phyloP scores from a whole-genome alignment of 92 coral and sea anemone genomes.

The Plumapathes pennacea region DNA sequence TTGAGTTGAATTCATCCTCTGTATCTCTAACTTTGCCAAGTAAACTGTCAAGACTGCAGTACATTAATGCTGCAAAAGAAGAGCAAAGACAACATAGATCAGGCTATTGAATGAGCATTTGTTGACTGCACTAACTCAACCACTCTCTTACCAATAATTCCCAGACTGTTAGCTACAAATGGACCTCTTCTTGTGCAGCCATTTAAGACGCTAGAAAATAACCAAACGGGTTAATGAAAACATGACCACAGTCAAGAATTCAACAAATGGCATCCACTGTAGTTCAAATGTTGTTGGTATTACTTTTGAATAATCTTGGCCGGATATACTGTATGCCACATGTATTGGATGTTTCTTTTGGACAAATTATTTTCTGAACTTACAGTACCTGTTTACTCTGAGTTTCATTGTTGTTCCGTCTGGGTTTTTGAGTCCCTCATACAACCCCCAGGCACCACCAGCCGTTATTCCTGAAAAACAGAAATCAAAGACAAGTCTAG shows the following conservation, averaged over 20 bases:
- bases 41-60: conserved; percentile 71
- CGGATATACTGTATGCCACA: too few species aligned
- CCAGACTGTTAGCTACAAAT: conserved; percentile 85
- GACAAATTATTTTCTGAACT: too few species aligned
- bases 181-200: conserved; percentile 99
- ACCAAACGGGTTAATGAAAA: too few species aligned
- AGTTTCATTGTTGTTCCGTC: conserved; percentile 92
- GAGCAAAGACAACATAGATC: too few species aligned
- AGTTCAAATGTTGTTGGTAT: too few species aligned
- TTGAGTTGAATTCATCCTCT: conserved; percentile 72
- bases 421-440: conserved; percentile 90
- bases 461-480: conserved; percentile 65
- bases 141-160: conserved; percentile 72
- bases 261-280: too few species aligned
- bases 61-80: conserved; percentile 73
- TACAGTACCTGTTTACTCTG: conserved; percentile 89
- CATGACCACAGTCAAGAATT: too few species aligned
- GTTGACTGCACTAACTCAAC: too few species aligned
- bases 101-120: too few species aligned
- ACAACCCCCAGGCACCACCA: conserved; percentile 91
- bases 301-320: too few species aligned
- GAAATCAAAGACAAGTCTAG: not conserved
- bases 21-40: conserved; percentile 72
- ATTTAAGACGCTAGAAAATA: conserved; percentile 71
- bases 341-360: too few species aligned